Conservation (phyloP, 2,113 vertebrate species). For the Thalassarche chlororhynchos region DNA sequence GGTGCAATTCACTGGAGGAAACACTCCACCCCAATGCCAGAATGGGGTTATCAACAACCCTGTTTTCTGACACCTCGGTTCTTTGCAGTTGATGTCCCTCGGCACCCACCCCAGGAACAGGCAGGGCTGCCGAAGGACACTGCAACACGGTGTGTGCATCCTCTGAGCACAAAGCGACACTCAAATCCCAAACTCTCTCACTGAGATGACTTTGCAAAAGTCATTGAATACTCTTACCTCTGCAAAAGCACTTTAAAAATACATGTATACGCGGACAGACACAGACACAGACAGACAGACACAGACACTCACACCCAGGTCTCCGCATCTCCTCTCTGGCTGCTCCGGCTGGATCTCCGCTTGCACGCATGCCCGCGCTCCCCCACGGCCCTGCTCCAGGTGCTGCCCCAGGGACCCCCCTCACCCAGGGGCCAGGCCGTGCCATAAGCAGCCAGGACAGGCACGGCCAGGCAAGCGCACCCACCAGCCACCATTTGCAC, state of each 20-base stretch:
- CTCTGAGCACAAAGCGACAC: not conserved
- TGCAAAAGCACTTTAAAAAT: not conserved
- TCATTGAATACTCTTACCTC: not conserved
- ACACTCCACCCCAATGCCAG: not conserved
- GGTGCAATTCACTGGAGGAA: not conserved
- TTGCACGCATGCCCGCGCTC: accelerated
- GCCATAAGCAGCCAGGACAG: not conserved
- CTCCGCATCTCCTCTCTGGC: not conserved
- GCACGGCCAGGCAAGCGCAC: not conserved
- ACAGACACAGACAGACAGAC: too few species aligned
- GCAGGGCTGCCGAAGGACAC: not conserved
- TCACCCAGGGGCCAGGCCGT: not conserved
- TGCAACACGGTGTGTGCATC: accelerated
- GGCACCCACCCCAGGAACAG: not conserved
- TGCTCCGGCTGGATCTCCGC: accelerated
- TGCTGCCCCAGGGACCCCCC: not conserved
- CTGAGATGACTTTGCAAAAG: not conserved
- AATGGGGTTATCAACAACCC: not conserved
- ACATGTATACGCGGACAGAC: accelerated
- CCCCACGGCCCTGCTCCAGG: too few species aligned
- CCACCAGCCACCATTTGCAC: not conserved
- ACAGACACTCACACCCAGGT: not conserved
- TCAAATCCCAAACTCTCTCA: not conserved
- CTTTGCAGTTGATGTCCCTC: not conserved
- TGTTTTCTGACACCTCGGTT: not conserved